Evolutionary conservation across 1,140 invertebrate genomes (phyloP).

Genomic region (Ridgeia piscesae): DNA sequence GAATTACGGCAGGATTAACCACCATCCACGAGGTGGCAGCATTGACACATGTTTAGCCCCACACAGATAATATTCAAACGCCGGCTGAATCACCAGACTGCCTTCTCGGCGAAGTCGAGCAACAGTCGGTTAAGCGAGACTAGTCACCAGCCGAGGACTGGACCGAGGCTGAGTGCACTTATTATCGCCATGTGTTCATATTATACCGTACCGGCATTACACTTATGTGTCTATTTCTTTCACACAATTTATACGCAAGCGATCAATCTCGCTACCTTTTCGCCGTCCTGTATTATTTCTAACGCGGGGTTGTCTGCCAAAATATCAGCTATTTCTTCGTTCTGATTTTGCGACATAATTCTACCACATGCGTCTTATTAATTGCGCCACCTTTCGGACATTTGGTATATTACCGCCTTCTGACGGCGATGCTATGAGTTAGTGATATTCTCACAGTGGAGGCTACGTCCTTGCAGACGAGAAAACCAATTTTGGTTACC

Average conservation of each 20-base stretch:
- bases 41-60: no score
- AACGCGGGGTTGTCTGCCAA: neutral
- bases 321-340: neutral
- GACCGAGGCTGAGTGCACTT: no score
- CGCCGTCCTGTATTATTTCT: neutral
- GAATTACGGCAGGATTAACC: no score
- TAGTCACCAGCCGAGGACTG: no score
- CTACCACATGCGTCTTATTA: neutral
- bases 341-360: neutral
- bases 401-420: neutral
- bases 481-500: no score
- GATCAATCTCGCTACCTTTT: conserved; percentile 15
- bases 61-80: no score
- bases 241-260: neutral
- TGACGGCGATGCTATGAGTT: neutral
- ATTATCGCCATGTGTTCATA: neutral
- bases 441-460: no score
- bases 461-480: no score
- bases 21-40: no score
- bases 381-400: neutral
- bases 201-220: neutral
- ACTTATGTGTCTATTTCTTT: neutral
- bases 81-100: no score
- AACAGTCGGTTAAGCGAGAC: no score
- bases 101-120: no score